Percentiles rank a stretch among this genome's conserved stretches.
Conservation (phyloP, 2,888 invertebrate genomes). For the Ophioninae sp. region DNA sequence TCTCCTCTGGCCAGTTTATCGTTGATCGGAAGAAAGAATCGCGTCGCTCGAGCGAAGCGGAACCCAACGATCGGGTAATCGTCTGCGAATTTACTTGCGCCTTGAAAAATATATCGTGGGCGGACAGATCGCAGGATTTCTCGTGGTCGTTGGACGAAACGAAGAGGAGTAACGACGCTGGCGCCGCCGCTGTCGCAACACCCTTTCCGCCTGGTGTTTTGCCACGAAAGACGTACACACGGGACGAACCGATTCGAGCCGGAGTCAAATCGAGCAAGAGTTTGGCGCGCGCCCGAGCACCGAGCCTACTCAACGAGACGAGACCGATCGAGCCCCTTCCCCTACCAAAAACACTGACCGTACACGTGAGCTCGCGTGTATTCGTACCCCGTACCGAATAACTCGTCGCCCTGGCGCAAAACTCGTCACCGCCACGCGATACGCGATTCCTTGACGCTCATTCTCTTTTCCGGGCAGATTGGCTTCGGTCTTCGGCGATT, state of each 20-base stretch:
- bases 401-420: too few species aligned
- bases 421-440: too few species aligned
- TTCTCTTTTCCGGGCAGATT: conserved; percentile 27
- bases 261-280: conserved; percentile 45
- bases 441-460: neutral
- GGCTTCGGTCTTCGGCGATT: conserved; percentile 54
- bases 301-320: conserved; percentile 7
- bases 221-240: conserved; percentile 31
- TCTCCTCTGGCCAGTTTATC: conserved; percentile 22
- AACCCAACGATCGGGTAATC: conserved; percentile 39
- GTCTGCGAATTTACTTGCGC: conserved; percentile 56
- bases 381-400: neutral
- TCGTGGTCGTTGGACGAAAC: conserved; percentile 47
- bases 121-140: conserved; percentile 59
- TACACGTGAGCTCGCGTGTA: conserved; percentile 47
- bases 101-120: conserved; percentile 60
- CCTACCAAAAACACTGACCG: conserved; percentile 55
- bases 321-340: conserved; percentile 30
- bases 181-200: neutral
- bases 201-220: conserved; percentile 44
- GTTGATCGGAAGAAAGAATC: conserved; percentile 47
- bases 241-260: conserved; percentile 14
- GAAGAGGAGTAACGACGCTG: neutral
- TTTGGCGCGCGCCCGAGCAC: conserved; percentile 25
- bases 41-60: conserved; percentile 25